Evolutionary conservation across 2,888 invertebrate genomes (phyloP), one percentile per base, ranked within the genome.

Genomic region (Coenonympha arcania): DNA sequence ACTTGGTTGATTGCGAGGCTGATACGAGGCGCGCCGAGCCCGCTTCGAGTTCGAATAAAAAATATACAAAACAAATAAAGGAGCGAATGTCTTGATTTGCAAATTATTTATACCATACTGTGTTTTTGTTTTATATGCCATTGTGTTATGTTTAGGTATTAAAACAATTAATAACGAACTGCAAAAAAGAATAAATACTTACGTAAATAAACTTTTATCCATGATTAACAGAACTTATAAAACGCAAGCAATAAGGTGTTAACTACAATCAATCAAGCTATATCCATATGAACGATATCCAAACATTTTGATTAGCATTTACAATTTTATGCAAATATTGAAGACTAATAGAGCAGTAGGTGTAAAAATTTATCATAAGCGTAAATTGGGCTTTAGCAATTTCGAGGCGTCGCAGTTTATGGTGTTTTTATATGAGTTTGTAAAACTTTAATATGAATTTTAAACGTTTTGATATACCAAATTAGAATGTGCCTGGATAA

Each of bases 21-120:
- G 48, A 54, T 53, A 45, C 50, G 37, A 41, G 8, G 31, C 31
- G 16, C 8, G 30, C 26, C 44, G 26, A 48, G 24, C 34, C 13
- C 9, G 39, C 33, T 22, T 37, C 20, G 19, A 26, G 9, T 11
- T 42, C 16, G 6, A 15, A 47, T 42, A 50, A 49, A 52, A 52
- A 51, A 39, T 20, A 46, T 34, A 54, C 43, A 49, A 36, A 54
- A 48, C 48, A 55, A 61, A 64, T 63, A 62, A 62, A 62, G 58
- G 62, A 59, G 61, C 54, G 34, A 57, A 44, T 62, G 62, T 62
- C 62, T 62, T 39, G 34, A 59, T 55, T 53, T 61, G 54, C 49
- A 57, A 57, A 47, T 59, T 56, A 53, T 30, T 59, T 55, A 55
- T n/a, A n/a, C n/a, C n/a, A n/a, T n/a, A n/a, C n/a, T n/a, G n/a